Conservation (phyloP, 2,113 vertebrate species). For the Lutjanus erythropterus region DNA sequence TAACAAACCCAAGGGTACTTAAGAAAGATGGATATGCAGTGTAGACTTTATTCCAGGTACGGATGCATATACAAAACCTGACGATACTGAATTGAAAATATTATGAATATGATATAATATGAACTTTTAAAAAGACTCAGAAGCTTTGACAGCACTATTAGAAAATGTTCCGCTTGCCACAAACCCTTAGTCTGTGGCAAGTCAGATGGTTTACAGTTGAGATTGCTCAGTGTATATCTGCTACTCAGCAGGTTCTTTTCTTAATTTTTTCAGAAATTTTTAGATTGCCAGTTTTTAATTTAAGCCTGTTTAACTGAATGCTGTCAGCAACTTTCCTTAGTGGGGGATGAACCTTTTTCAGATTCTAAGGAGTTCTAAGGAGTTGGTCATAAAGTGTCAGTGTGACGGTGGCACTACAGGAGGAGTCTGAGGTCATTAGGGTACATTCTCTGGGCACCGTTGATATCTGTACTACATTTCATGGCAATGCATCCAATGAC, state of each 20-base stretch:
- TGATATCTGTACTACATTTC: neutral
- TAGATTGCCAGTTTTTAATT: neutral
- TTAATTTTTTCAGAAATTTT: neutral
- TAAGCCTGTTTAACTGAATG: neutral
- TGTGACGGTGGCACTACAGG: neutral
- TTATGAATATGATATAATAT: neutral
- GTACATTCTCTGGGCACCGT: neutral
- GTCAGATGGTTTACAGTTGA: neutral
- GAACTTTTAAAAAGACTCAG: neutral
- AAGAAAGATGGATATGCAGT: neutral
- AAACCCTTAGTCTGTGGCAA: neutral
- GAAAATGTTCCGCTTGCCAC: neutral
- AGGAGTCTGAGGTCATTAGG: neutral
- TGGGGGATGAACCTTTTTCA: no score
- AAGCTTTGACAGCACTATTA: neutral
- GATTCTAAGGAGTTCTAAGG: no score
- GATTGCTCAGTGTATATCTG: neutral
- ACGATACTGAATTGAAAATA: neutral
- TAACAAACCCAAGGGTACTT: neutral
- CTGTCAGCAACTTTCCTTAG: neutral
- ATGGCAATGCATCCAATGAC: neutral
- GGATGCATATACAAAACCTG: neutral
- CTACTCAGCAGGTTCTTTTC: neutral
- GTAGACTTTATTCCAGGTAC: neutral
- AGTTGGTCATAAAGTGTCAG: no score